Base-by-base conservation (phyloP, 2,113 vertebrate species). In the Phylloscopus trochiloides region DNA sequence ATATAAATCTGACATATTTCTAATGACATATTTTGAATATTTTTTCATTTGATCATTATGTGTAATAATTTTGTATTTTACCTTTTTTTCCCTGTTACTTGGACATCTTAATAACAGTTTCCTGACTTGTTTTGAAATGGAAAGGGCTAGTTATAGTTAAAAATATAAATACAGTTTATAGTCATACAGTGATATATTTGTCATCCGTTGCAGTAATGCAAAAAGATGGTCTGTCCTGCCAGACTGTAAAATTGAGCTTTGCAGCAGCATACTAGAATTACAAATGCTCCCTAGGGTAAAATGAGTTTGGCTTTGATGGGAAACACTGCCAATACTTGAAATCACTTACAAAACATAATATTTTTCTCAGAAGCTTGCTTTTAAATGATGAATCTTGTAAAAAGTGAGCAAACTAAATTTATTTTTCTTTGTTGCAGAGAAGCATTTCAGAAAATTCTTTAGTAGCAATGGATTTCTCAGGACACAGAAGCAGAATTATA, bases 391-490 rank as follows among this genome's bases (percentile, higher is more conserved):
- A 20, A 43, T 58, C n/a, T 86, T 91, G 42, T 25, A 38, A 70
- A 92, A 90, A 78, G 54, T 17, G 32, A 83, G 36, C 40, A 74
- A 90, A 86, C 74, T 70, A 45, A 88, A 66, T 83, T 70, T 68
- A 26, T 75, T 94, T 94, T 80, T 80, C 65, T 94, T 77, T 80
- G 47, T 97, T 98, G 71, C 97, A 99, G 99, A 99, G 99, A 94
- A 99, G 99, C 96, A 98, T 99, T 97, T 99, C 99, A 32, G 99
- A 99, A 97, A 99, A 99, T 97, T 99, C 99, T 42, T 98, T 99
- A 74, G 99, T 99, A 96, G 99, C 99, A 94, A 99, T 99, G 99
- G 99, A 99, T 97, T 99, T 99, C 96, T 99, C 99, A 55, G 99
- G 99, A 80, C 98, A 99, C 93, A 99, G 98, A 97, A 99, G 98